Evolutionary conservation across 1,140 invertebrate species (phyloP), one percentile per base, ranked within the genome.

Genomic region (Cydia fagiglandana): DNA sequence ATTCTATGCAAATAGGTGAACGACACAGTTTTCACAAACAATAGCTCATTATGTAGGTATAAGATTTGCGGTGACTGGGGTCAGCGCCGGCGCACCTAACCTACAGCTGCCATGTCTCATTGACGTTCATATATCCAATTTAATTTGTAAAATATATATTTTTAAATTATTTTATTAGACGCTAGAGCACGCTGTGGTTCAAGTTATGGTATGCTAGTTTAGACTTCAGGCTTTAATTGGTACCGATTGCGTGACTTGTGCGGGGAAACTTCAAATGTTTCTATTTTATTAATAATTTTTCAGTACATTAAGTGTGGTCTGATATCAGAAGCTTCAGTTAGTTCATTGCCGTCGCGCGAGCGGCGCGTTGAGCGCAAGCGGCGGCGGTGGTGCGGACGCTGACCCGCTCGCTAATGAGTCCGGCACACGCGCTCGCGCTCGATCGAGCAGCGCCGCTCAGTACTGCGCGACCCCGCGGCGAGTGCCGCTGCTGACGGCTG

Each of bases 21-120:
- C n/a, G 66, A 70, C 66, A 70, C 66, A 70, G 15, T 70, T 70
- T 61, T 61, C 56, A 41, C 66, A 41, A 70, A 70, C 66, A 70
- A 70, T 70, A 17, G 30, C 66, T 70, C 66, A 70, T 70, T 70
- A 68, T 20, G 10, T 64, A 68, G 10, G 10, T 64, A 68, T 70
- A 70, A 38, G 34, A 70, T 70, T 41, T 38, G 66, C 64, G 64
- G 28, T 61, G 6, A 41, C 66, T 38, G 13, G 30, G 64, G 64
- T 61, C 56, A 68, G 64, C 28, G 24, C 12, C 15, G 64, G 12
- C 56, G 56, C 64, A 68, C 64, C 64, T 13, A 64, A 56, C 53
- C n/a, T 17, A 7, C 7, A 61, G 56, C n/a, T 61, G 56, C 50
- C 50, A 17, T 10, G 56, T 61, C n/a, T 24, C 20, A 61, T 10